A percentile compares a stretch with the other conserved stretches of the same genome.
These are phyloP conservation scores for Litoditis marina DNA, from an alignment of 2,888 invertebrate genomes.

Conservation along the genomic window DNA sequence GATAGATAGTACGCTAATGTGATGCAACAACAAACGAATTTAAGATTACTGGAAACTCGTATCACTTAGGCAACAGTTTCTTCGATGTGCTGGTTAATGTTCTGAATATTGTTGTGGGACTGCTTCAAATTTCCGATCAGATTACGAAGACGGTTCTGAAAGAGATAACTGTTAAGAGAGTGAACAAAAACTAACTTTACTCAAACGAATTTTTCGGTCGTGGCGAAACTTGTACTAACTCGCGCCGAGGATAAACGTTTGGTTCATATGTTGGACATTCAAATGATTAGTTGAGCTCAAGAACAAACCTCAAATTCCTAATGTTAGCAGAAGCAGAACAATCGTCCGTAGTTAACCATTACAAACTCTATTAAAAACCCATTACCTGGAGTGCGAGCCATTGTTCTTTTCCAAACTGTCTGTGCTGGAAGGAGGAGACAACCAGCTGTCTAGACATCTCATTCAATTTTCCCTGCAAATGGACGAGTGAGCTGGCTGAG, in stretches of 20 bases:
- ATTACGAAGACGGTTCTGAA: slow-evolving; percentile 42
- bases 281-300: neutral
- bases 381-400: slow-evolving; percentile 44
- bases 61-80: neutral
- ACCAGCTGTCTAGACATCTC: slow-evolving; percentile 47
- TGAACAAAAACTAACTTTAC: neutral
- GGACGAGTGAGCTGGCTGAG: no score
- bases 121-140: slow-evolving; percentile 49
- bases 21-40: no score
- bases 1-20: no score
- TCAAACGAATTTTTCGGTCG: no score
- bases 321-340: no score
- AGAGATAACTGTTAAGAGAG: neutral
- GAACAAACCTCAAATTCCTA: neutral
- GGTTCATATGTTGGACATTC: neutral
- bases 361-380: no score
- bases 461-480: slow-evolving; percentile 59
- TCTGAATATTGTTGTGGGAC: slow-evolving; percentile 45
- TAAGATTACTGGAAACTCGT: no score
- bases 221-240: no score
- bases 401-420: slow-evolving; percentile 53
- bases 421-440: slow-evolving; percentile 51
- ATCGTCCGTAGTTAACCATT: no score
- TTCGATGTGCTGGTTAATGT: slow-evolving; percentile 62
- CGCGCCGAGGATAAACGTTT: neutral